phyloP scores from a whole-genome alignment of 2,113 vertebrate genomes.

The Hippocampus zosterae region DNA sequence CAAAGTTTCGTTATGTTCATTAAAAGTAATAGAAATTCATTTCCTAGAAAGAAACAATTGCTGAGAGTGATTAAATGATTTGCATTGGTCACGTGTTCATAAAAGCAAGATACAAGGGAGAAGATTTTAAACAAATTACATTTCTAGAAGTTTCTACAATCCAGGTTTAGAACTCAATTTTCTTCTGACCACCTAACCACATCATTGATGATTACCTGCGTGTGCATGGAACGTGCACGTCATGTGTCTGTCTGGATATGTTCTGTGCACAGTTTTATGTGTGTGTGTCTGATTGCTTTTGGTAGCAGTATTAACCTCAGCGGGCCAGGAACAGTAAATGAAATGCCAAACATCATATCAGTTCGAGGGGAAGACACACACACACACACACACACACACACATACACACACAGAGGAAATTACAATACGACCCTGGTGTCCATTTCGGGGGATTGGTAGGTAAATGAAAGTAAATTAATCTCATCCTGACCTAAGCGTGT shows the following conservation, averaged over 20 bases:
- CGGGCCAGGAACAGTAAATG: constrained; percentile 64
- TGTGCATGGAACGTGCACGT: background rate
- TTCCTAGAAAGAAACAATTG: background rate
- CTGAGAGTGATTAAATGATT: background rate
- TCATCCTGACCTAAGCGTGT: constrained; percentile 46
- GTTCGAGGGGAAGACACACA: constrained; percentile 42
- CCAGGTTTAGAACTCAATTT: constrained; percentile 49
- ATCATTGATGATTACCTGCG: constrained; percentile 45
- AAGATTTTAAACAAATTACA: constrained; percentile 9
- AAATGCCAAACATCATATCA: constrained; percentile 74
- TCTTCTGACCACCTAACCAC: constrained; percentile 52
- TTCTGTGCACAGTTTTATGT: constrained; percentile 1
- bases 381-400: background rate
- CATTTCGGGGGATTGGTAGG: constrained; percentile 51
- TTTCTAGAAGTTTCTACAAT: constrained; percentile 38
- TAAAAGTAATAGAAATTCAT: background rate
- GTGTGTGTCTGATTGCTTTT: constrained; percentile 54
- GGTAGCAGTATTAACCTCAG: constrained; percentile 69
- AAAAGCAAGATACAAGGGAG: background rate
- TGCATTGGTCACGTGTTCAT: background rate
- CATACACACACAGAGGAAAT: constrained; percentile 43
- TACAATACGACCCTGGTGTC: constrained; percentile 32
- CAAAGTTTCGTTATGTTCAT: background rate
- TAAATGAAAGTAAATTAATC: constrained; percentile 54
- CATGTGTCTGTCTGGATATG: background rate